Percentiles rank a stretch among this genome's conserved stretches.
These are phyloP conservation scores for Ophonus ardosiacus DNA, from an alignment of 2,888 invertebrate species.

Conservation along the genomic window DNA sequence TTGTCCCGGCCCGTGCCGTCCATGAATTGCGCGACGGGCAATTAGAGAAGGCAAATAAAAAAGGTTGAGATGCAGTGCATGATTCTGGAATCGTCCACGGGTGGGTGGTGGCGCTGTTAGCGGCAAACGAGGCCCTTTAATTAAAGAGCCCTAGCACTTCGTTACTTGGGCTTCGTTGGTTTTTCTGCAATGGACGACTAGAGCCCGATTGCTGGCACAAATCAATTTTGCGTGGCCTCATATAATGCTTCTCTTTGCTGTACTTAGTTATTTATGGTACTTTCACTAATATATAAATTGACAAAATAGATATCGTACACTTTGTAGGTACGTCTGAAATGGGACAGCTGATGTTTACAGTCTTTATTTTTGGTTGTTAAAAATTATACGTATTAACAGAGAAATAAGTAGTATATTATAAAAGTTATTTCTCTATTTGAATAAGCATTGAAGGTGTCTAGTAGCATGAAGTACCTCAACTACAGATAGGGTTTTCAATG, in stretches of 20 bases:
- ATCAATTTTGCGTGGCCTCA: conserved; percentile 53
- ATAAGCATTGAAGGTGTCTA: too few relatives aligned
- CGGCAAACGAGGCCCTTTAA: conserved; percentile 34
- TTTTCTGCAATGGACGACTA: conserved; percentile 43
- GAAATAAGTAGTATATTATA: too few relatives aligned
- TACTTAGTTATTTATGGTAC: background rate
- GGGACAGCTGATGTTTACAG: background rate
- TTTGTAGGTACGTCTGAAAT: background rate
- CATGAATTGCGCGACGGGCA: conserved; percentile 30
- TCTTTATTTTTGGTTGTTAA: too few relatives aligned
- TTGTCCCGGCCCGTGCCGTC: background rate
- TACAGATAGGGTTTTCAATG: too few relatives aligned
- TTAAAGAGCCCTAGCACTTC: conserved; percentile 53
- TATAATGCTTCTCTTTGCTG: conserved; percentile 12
- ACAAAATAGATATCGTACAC: background rate
- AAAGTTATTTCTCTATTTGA: too few relatives aligned
- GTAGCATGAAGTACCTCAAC: too few relatives aligned
- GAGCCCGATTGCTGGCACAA: conserved; percentile 41
- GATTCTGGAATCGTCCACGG: conserved; percentile 8
- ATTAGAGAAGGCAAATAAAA: conserved; percentile 40
- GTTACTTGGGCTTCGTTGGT: conserved; percentile 56
- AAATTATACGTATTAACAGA: too few relatives aligned
- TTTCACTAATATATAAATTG: conserved; percentile 6
- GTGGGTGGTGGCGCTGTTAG: conserved; percentile 18
- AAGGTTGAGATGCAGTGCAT: conserved; percentile 28